Base-by-base conservation (phyloP, 2,888 invertebrate species). In the Eupithecia subfuscata region DNA sequence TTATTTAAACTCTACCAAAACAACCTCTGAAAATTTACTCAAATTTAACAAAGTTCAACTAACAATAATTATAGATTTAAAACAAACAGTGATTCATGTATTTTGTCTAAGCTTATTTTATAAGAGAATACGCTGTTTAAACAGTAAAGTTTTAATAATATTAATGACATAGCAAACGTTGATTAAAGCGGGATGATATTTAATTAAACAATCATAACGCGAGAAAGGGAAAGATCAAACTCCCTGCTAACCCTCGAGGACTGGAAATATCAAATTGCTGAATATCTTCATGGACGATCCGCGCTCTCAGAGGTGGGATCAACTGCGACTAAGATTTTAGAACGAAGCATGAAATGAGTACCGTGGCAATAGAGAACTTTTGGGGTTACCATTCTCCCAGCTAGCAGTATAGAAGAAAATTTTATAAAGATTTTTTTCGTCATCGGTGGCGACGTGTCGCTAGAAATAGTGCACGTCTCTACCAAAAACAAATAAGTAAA, bases 131-230 rank as follows among this genome's bases (percentile, higher is more conserved):
- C 69, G 77, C 75, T 74, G 69, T 79, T 82, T 78, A 79, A 73
- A 76, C 80, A 75, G 78, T 82, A 75, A 82, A 84, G 83, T 83
- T 86, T 85, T 83, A 83, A 82, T 84, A 80, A 79, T 76, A 81
- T 83, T 85, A 85, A 85, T 82, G 83, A 83, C 76, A 78, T 72
- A 81, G 82, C 82, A 74, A 77, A 74, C 83, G 84, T 86, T 89
- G 86, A 89, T 88, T 88, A 88, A 89, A 87, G 83, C 83, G 77
- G 43, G 79, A 81, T 84, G 80, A 83, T 85, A 85, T 87, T 88
- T 88, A 87, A 88, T 90, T 89, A 89, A 88, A 87, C 86, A 87
- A 87, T 86, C 85, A 86, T 87, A 86, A 86, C 77, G 87, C 83
- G 84, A 84, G 82, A 87, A 84, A 83, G 85, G 82, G 77, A 77